These are phyloP conservation scores for Phragmatobia fuliginosa DNA, from an alignment of 2,888 invertebrate genomes.

Conservation along the genomic window DNA sequence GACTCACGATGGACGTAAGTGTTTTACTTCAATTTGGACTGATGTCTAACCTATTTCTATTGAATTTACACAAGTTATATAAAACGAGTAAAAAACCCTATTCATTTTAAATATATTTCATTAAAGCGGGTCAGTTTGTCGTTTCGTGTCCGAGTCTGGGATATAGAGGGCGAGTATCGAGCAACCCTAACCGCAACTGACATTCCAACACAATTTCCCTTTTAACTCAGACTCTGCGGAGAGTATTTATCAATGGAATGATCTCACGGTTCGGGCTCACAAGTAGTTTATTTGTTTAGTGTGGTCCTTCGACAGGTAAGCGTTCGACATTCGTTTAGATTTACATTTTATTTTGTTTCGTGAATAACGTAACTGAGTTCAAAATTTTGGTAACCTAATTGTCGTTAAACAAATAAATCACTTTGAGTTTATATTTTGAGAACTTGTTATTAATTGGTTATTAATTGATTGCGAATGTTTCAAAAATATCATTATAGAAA, in stretches of 20 bases:
- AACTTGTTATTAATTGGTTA: background rate
- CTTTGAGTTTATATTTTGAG: background rate
- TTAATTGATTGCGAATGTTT: background rate
- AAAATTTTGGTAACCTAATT: background rate
- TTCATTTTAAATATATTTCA: background rate
- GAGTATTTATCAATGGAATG: constrained; percentile 73
- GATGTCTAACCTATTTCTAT: background rate
- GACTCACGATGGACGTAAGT: background rate
- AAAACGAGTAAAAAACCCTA: background rate
- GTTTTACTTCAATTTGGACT: background rate
- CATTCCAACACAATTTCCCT: constrained; percentile 83
- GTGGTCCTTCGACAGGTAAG: constrained; percentile 55
- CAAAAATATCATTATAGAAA: too few species aligned
- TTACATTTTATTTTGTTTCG: constrained; percentile 35
- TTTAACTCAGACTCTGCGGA: constrained; percentile 73
- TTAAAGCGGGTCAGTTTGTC: background rate
- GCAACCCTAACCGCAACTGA: constrained; percentile 64
- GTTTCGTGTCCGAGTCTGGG: constrained; percentile 11
- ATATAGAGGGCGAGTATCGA: constrained; percentile 38
- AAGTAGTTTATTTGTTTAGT: constrained; percentile 65
- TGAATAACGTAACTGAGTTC: constrained; percentile 23
- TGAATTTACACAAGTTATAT: background rate
- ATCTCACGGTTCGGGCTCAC: constrained; percentile 69
- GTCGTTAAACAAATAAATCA: too few species aligned
- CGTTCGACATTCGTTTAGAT: constrained; percentile 39